Conservation (phyloP, 2,797 vertebrate genomes). For the Leptoclinus maculatus region DNA sequence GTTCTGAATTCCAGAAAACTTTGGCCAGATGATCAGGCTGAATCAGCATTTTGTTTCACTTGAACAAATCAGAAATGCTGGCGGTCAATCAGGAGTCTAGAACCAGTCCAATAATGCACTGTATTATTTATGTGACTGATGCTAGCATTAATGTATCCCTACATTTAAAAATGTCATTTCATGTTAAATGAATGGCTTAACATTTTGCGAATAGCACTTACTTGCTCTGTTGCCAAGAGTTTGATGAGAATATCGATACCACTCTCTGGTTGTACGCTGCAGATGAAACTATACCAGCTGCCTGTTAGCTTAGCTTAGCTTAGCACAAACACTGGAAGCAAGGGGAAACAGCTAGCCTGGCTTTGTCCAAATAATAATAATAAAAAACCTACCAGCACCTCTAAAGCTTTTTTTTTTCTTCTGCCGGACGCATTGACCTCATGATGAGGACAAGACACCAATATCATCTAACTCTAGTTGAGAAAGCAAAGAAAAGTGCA, state of each 20-base stretch:
- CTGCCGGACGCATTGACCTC: too few relatives aligned
- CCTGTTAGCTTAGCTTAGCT: not conserved
- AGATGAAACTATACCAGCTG: not conserved
- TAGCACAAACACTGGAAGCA: not conserved
- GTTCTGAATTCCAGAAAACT: not conserved
- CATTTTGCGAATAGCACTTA: not conserved
- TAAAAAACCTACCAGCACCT: not conserved
- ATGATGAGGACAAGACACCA: not conserved
- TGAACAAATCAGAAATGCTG: not conserved
- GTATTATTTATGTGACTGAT: not conserved
- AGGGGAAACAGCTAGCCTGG: not conserved
- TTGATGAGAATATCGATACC: not conserved
- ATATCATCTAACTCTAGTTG: not conserved
- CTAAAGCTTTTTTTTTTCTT: not conserved
- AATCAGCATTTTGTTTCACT: not conserved
- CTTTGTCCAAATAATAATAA: not conserved
- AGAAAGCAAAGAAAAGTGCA: not conserved
- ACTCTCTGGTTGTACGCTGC: not conserved
- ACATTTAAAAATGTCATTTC: not conserved
- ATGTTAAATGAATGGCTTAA: not conserved
- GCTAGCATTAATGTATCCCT: not conserved
- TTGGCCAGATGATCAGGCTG: not conserved
- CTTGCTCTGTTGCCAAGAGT: not conserved
- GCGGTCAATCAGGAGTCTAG: not conserved
- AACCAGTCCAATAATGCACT: not conserved